Percentiles rank a stretch among this genome's conserved stretches.
These are phyloP conservation scores for Nomada ruficornis DNA, from an alignment of 2,888 invertebrate species.

Conservation along the genomic window DNA sequence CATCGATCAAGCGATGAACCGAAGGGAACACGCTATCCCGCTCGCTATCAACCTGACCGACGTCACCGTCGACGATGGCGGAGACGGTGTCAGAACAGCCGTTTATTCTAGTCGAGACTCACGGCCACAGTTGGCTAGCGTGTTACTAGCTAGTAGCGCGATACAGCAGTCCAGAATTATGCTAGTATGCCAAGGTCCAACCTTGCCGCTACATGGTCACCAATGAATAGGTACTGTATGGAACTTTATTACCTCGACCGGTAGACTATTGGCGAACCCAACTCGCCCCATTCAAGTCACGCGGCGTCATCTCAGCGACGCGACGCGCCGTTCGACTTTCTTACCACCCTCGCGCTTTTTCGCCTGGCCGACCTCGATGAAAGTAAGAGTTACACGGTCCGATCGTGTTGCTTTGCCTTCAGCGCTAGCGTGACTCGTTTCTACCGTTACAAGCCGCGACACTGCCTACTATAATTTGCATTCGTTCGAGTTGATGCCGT, in stretches of 20 bases:
- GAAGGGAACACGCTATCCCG: slow-evolving; percentile 53
- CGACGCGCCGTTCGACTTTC: background rate
- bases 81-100: background rate
- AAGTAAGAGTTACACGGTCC: slow-evolving; percentile 9
- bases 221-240: slow-evolving; percentile 74
- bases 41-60: slow-evolving; percentile 42
- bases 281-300: background rate
- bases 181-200: slow-evolving; percentile 78
- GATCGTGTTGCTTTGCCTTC: too few species aligned
- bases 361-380: background rate
- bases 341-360: background rate
- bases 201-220: slow-evolving; percentile 75
- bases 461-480: too few species aligned
- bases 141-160: slow-evolving; percentile 58
- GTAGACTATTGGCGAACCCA: slow-evolving; percentile 24
- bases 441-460: background rate
- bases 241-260: slow-evolving; percentile 74
- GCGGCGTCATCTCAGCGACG: too few species aligned
- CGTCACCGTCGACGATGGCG: slow-evolving; percentile 17
- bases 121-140: slow-evolving; percentile 56
- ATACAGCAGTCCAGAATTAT: slow-evolving; percentile 51
- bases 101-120: slow-evolving; percentile 49
- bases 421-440: slow-evolving; percentile 10
- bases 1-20: slow-evolving; percentile 64
- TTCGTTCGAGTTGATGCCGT: too few species aligned